phyloP scores from a whole-genome alignment of 2,113 vertebrate species.

The Clarias macrocephalus region DNA sequence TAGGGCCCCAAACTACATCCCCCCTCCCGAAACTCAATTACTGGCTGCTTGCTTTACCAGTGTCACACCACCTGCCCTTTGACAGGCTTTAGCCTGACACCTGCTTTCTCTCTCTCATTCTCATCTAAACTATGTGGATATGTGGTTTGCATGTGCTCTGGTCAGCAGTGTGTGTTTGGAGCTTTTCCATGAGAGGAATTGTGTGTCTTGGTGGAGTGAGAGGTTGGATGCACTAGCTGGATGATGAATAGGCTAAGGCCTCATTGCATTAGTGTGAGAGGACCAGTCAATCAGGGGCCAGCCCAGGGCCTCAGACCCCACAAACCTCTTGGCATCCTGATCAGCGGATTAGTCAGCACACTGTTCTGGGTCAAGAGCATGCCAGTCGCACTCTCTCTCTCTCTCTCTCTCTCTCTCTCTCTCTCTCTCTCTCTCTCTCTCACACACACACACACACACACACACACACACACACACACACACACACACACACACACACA shows the following conservation, averaged over 20 bases:
- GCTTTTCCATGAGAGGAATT: constrained; percentile 6
- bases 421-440: constrained; percentile 11
- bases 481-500: constrained; percentile 3
- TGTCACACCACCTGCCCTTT: constrained; percentile 64
- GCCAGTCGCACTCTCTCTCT: constrained; percentile 54
- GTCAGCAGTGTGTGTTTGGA: constrained; percentile 22
- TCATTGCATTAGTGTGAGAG: constrained; percentile 63
- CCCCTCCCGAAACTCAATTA: background rate
- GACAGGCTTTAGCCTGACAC: constrained; percentile 47
- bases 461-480: constrained; percentile 3
- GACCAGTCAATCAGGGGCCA: constrained; percentile 63
- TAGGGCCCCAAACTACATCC: background rate
- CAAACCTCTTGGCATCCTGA: constrained; percentile 72
- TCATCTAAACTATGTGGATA: background rate
- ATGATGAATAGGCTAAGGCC: constrained; percentile 56
- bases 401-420: constrained; percentile 18
- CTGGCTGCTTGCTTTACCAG: constrained; percentile 54
- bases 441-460: constrained; percentile 34
- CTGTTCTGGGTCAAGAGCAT: constrained; percentile 68
- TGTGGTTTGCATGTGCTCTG: constrained; percentile 20
- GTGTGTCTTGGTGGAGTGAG: constrained; percentile 24
- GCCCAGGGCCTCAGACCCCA: constrained; percentile 46
- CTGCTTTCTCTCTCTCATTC: constrained; percentile 10
- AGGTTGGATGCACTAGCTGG: background rate
- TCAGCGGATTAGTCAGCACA: constrained; percentile 73